These are phyloP conservation scores for Drosophila busckii DNA, from an alignment of 1,140 invertebrate genomes.

Conservation along the genomic window DNA sequence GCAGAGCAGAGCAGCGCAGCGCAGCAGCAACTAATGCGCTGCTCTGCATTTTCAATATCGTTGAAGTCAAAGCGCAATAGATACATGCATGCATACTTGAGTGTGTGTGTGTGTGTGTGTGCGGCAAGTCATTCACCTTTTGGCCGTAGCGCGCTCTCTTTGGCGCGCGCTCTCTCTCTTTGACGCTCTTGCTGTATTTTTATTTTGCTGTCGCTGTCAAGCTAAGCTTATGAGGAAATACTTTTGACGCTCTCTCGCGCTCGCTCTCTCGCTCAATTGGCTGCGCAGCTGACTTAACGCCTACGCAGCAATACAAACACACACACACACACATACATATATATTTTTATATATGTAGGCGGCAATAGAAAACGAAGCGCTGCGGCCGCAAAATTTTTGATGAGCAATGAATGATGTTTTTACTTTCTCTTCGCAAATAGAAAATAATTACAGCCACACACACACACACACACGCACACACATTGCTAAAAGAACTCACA, in stretches of 20 bases:
- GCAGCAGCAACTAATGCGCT: conserved; percentile 39
- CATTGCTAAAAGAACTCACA: too few relatives aligned
- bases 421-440: conserved; percentile 71
- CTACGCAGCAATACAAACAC: conserved; percentile 27
- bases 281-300: conserved; percentile 55
- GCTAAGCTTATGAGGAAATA: conserved; percentile 18
- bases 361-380: conserved; percentile 61
- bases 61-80: conserved; percentile 32
- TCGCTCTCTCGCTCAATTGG: conserved; percentile 3
- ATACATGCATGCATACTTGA: too few relatives aligned
- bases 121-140: conserved; percentile 66
- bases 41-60: conserved; percentile 48
- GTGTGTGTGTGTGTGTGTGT: conserved; percentile 15
- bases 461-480: background rate
- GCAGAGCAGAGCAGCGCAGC: background rate
- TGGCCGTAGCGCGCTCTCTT: conserved; percentile 20
- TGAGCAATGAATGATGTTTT: conserved; percentile 62
- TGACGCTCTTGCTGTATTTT: background rate
- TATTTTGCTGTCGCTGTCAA: conserved; percentile 1
- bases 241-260: conserved; percentile 4
- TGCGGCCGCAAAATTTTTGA: conserved; percentile 56
- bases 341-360: too few relatives aligned
- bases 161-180: conserved; percentile 13
- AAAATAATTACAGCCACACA: conserved; percentile 56
- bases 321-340: too few relatives aligned